Percentiles rank a stretch among this genome's conserved stretches.
These are phyloP conservation scores for Macropodus opercularis DNA, from an alignment of 2,797 vertebrate species.

Conservation along the genomic window DNA sequence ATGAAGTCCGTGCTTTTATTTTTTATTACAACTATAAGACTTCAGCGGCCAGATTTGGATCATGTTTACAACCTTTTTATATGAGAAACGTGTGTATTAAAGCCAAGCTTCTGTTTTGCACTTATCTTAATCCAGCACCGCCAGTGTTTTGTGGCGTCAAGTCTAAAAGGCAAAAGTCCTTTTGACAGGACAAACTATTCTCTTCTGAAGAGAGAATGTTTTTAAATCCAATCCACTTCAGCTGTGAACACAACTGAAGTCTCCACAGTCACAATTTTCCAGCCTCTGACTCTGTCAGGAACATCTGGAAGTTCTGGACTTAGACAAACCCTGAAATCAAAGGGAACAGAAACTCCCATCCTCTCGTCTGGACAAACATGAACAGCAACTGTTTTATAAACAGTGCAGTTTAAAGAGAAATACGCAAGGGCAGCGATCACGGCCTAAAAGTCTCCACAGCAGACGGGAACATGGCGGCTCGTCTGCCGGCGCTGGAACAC, in stretches of 20 bases:
- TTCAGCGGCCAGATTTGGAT: not conserved
- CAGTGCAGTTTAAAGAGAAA: not conserved
- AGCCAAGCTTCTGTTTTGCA: slow-evolving; percentile 11
- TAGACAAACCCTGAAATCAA: no score
- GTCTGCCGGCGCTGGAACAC: not conserved
- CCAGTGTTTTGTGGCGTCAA: slow-evolving; percentile 3
- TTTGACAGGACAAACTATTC: no score
- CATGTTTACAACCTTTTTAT: slow-evolving; percentile 23
- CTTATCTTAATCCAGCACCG: slow-evolving; percentile 1
- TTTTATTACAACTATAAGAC: slow-evolving; percentile 28
- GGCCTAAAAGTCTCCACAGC: no score
- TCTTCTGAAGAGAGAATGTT: no score
- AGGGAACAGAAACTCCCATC: no score
- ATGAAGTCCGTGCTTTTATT: not conserved
- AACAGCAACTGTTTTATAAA: no score
- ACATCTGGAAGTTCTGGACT: no score
- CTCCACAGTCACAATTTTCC: no score
- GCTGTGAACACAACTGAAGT: no score
- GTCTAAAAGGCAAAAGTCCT: not conserved
- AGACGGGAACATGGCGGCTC: no score
- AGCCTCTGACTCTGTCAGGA: no score
- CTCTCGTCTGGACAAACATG: no score
- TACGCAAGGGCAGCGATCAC: not conserved
- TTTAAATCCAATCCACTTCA: not conserved
- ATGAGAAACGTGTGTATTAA: slow-evolving; percentile 20